These are phyloP conservation scores for Blastomussa wellsi DNA, from an alignment of 92 coral and sea anemone species.

Conservation along the genomic window DNA sequence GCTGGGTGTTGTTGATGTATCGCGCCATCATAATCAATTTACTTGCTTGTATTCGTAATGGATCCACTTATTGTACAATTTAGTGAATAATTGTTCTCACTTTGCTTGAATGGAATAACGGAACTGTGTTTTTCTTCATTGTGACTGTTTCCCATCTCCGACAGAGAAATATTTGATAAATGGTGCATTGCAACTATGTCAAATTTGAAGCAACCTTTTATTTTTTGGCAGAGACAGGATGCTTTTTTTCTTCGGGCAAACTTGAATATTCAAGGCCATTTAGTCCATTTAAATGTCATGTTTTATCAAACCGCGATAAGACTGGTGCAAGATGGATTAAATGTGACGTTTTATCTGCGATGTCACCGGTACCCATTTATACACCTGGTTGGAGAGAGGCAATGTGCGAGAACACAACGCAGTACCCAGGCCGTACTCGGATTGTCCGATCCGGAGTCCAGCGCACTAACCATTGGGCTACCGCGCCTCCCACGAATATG, in stretches of 20 bases:
- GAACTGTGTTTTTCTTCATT: not conserved
- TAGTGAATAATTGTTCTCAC: too few relatives aligned
- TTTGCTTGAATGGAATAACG: not conserved
- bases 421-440: too few relatives aligned
- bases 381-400: too few relatives aligned
- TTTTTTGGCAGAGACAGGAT: not conserved
- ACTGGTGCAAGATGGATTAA: not conserved
- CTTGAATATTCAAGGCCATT: not conserved
- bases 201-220: not conserved
- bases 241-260: not conserved
- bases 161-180: not conserved
- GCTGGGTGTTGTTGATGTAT: not conserved
- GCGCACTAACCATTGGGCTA: too few relatives aligned
- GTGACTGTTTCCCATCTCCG: not conserved
- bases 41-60: not conserved
- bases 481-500: too few relatives aligned
- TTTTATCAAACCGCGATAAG: not conserved
- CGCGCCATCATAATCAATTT: not conserved
- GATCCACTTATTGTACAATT: too few relatives aligned
- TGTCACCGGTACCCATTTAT: too few relatives aligned
- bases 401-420: too few relatives aligned
- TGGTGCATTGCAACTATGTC: not conserved
- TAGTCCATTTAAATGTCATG: not conserved
- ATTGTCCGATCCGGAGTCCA: too few relatives aligned
- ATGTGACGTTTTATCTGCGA: not conserved